Conservation (phyloP, 1,140 invertebrate species). For the Procambarus virginalis region DNA sequence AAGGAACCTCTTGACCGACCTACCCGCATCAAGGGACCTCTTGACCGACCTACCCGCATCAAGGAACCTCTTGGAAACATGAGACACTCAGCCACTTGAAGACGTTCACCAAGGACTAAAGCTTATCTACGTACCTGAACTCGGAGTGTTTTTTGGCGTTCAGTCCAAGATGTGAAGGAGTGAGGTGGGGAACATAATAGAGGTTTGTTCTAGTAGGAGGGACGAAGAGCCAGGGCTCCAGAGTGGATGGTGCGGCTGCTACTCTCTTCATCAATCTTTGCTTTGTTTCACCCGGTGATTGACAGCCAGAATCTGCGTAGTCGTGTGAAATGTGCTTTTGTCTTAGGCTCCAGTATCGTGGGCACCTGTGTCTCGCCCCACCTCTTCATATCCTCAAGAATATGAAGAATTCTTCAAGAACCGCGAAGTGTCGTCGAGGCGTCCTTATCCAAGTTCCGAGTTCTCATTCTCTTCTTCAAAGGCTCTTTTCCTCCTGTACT, state of each 20-base stretch:
- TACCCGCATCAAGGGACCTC: no score
- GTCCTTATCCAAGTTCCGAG: background rate
- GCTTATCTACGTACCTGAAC: no score
- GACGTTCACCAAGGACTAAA: no score
- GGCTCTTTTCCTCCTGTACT: no score
- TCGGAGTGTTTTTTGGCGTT: no score
- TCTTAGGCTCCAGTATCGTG: constrained; percentile 45
- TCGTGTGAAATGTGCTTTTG: constrained; percentile 39
- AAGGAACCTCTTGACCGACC: no score
- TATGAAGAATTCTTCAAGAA: constrained; percentile 53
- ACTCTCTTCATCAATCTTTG: constrained; percentile 23
- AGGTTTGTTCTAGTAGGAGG: background rate
- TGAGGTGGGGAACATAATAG: background rate
- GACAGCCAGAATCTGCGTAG: constrained; percentile 23
- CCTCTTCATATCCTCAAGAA: constrained; percentile 55
- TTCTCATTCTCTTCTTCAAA: background rate
- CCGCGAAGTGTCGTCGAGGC: constrained; percentile 16
- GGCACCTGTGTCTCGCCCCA: constrained; percentile 47
- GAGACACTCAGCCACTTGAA: no score
- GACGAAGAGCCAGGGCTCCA: background rate
- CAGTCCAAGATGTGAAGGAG: background rate
- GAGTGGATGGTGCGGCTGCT: background rate
- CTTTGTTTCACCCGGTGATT: constrained; percentile 47
- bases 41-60: no score
- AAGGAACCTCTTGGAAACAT: no score